Percentiles rank a stretch among this genome's conserved stretches.
Evolutionary conservation across 2,888 invertebrate genomes (phyloP).

Genomic region (Melolontha melolontha): DNA sequence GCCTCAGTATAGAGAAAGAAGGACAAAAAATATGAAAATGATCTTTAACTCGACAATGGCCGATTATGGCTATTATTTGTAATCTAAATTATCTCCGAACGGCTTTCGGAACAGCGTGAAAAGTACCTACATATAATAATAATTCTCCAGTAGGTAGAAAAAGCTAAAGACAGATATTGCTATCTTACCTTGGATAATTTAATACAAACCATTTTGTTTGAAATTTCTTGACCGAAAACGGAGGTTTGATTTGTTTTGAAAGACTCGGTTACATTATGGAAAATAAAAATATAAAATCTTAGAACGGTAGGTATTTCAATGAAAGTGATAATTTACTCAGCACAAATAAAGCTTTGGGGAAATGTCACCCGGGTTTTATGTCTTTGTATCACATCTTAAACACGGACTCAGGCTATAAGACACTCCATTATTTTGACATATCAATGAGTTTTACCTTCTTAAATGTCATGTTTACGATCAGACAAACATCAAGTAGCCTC

Average conservation of each 20-base stretch:
- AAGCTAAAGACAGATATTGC: conserved; percentile 6
- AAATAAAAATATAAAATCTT: conserved; percentile 6
- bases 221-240: conserved; percentile 14
- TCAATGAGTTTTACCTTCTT: conserved; percentile 63
- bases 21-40: conserved; percentile 39
- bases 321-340: conserved; percentile 11
- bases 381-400: conserved; percentile 57
- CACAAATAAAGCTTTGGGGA: conserved; percentile 10
- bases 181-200: conserved; percentile 19
- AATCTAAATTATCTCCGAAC: conserved; percentile 64
- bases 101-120: conserved; percentile 57
- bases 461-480: conserved; percentile 68
- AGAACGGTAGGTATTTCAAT: background rate
- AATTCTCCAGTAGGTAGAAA: conserved; percentile 28
- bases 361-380: conserved; percentile 18
- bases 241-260: conserved; percentile 16
- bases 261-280: conserved; percentile 10
- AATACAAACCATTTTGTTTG: background rate
- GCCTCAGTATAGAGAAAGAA: conserved; percentile 21
- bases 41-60: conserved; percentile 46
- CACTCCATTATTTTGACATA: conserved; percentile 64
- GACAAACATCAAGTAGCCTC: conserved; percentile 64
- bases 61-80: conserved; percentile 60
- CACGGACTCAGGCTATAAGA: conserved; percentile 62
- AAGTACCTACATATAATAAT: conserved; percentile 49